Evolutionary conservation across 2,113 vertebrate genomes (phyloP).

Genomic region (Dicaeum eximium): DNA sequence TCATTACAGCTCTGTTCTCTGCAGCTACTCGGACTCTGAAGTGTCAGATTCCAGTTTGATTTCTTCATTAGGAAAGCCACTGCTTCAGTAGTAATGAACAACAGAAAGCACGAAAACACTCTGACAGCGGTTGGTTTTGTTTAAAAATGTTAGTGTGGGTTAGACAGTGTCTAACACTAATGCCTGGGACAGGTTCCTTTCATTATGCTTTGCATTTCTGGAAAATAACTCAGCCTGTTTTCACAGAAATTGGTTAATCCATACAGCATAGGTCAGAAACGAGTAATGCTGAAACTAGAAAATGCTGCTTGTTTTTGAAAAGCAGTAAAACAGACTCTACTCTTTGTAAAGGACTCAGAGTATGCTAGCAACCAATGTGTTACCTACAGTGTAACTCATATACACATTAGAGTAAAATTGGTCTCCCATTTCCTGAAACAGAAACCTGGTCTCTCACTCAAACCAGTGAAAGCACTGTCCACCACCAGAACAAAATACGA

Average conservation of each 20-base stretch:
- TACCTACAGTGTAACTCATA: too few relatives aligned
- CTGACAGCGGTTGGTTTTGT: background rate
- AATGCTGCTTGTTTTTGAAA: background rate
- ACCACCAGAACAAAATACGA: background rate
- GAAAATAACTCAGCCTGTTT: constrained; percentile 17
- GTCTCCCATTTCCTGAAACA: background rate
- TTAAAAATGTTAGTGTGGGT: background rate
- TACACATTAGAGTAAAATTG: background rate
- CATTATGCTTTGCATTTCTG: constrained; percentile 40
- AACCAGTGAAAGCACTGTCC: background rate
- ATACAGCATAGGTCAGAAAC: background rate
- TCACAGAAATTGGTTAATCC: background rate
- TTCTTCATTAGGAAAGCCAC: constrained; percentile 44
- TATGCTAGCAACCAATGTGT: too few relatives aligned
- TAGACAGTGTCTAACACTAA: background rate
- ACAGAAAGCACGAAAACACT: background rate
- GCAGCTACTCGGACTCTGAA: constrained; percentile 15
- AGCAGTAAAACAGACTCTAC: background rate
- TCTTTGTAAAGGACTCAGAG: background rate
- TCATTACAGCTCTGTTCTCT: constrained; percentile 60
- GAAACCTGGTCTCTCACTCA: background rate
- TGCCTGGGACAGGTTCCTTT: background rate
- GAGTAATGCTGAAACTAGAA: background rate
- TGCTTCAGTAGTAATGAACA: constrained; percentile 18
- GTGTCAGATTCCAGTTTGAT: constrained; percentile 46